A percentile compares a stretch with the other conserved stretches of the same genome.
phyloP scores from a whole-genome alignment of 2,888 invertebrate genomes.

The Hymenopus coronatus region DNA sequence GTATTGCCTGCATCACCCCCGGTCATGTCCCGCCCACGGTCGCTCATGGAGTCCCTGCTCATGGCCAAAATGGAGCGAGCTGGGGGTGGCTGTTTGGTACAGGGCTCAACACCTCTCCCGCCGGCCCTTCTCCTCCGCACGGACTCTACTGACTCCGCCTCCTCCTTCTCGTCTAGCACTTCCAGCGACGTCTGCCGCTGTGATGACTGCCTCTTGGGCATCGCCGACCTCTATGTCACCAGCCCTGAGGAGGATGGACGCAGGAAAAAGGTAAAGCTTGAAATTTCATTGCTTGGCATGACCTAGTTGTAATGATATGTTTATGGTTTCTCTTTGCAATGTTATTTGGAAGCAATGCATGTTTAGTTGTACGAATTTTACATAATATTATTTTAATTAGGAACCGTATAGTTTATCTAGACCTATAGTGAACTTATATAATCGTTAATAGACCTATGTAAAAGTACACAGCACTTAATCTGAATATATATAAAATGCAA shows the following conservation, averaged over 20 bases:
- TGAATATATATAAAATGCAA: too few species aligned
- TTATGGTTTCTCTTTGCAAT: too few species aligned
- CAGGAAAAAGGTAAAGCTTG: conserved; percentile 43
- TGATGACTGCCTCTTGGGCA: conserved; percentile 79
- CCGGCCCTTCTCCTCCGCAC: conserved; percentile 59
- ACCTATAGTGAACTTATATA: too few species aligned
- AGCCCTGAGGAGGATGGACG: conserved; percentile 33
- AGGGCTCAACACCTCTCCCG: background rate
- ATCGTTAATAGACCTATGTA: too few species aligned
- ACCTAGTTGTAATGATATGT: too few species aligned
- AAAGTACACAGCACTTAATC: too few species aligned
- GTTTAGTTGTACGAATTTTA: too few species aligned
- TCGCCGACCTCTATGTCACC: conserved; percentile 65
- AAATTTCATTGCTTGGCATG: too few species aligned
- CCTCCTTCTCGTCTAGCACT: conserved; percentile 60
- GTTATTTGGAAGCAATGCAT: too few species aligned
- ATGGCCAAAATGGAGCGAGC: conserved; percentile 75
- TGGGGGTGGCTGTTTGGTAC: conserved; percentile 9
- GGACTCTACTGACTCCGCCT: conserved; percentile 64
- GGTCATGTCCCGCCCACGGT: conserved; percentile 54
- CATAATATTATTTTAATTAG: too few species aligned
- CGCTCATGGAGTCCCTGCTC: conserved; percentile 77
- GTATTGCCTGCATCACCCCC: background rate
- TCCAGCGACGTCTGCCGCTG: conserved; percentile 74
- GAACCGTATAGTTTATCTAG: too few species aligned